Evolutionary conservation across 2,888 invertebrate genomes (phyloP).

Genomic region (Trissolcus japonicus): DNA sequence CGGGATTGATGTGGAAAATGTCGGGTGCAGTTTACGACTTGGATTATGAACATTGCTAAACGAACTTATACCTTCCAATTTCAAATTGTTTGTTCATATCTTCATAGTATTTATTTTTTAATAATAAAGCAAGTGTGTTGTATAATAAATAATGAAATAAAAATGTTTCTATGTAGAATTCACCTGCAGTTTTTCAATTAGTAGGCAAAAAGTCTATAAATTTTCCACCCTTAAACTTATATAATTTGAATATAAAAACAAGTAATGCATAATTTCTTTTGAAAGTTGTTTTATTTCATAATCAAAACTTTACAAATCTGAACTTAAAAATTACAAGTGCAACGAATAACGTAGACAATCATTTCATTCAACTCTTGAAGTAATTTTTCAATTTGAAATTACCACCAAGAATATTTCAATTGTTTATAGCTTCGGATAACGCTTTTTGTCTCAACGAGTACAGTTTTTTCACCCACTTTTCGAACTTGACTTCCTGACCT

Average conservation of each 20-base stretch:
- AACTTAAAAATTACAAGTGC: too few species aligned
- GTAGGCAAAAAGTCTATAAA: too few species aligned
- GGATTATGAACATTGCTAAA: constrained; percentile 31
- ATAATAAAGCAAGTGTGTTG: constrained; percentile 49
- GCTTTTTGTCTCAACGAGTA: constrained; percentile 82
- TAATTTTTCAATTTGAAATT: too few species aligned
- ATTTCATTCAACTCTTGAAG: too few species aligned
- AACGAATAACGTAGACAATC: too few species aligned
- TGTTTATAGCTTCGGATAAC: constrained; percentile 73
- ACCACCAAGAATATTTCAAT: not conserved
- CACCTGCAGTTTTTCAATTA: not conserved
- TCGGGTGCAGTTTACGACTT: constrained; percentile 7
- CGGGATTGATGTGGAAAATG: not conserved
- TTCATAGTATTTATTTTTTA: constrained; percentile 50
- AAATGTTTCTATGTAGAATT: constrained; percentile 48
- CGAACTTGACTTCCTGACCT: constrained; percentile 82
- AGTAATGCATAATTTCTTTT: too few species aligned
- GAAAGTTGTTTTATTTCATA: too few species aligned
- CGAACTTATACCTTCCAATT: constrained; percentile 43
- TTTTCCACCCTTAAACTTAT: too few species aligned
- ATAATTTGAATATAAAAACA: too few species aligned
- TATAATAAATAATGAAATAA: constrained; percentile 41
- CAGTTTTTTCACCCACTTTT: constrained; percentile 86
- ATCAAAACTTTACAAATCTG: too few species aligned
- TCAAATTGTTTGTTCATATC: constrained; percentile 44